Evolutionary conservation across 2,888 invertebrate species (phyloP), one percentile per base, ranked within the genome.

Genomic region (Aporophyla nigra): DNA sequence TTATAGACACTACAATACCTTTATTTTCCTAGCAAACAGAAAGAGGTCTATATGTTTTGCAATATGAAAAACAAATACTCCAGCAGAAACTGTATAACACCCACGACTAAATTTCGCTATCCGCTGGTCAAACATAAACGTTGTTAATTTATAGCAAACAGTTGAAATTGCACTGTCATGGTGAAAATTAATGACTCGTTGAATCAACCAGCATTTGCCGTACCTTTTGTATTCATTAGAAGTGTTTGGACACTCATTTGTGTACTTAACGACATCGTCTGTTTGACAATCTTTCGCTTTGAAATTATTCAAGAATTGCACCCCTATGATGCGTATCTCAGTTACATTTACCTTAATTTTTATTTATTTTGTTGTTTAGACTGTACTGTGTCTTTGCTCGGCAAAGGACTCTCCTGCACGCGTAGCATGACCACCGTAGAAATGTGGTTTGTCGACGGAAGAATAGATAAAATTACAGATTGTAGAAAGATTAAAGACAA

Each of bases 81-180:
- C 9, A 21, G n/a, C 40, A 61, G 24, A 14, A 56, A 49, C 71
- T 46, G 9, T 33, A 27, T 19, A 71, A 59, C 33, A 78, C n/a
- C n/a, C 40, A 71, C 43, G 24, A 70, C 76, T 12, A 68, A 83
- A 83, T 76, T 65, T 81, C 69, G 62, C 53, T 24, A 81, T 84
- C 75, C 75, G 79, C 82, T 86, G 83, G 76, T 83, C 91, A 92
- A 93, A 93, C 90, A 93, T 92, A 91, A 89, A 86, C 90, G 89
- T 90, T 92, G 91, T 90, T 93, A 94, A 94, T 83, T 76, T 62
- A 93, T 88, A 87, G 88, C 89, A 93, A 94, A 94, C 94, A 93
- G 89, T 91, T 90, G 90, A 90, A 92, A 93, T 93, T 93, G 92
- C 89, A 88, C 90, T 93, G 93, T 92, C 93, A 93, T 90, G 82